Conservation (phyloP, 2,113 vertebrate species). For the Pyxicephalus adspersus region DNA sequence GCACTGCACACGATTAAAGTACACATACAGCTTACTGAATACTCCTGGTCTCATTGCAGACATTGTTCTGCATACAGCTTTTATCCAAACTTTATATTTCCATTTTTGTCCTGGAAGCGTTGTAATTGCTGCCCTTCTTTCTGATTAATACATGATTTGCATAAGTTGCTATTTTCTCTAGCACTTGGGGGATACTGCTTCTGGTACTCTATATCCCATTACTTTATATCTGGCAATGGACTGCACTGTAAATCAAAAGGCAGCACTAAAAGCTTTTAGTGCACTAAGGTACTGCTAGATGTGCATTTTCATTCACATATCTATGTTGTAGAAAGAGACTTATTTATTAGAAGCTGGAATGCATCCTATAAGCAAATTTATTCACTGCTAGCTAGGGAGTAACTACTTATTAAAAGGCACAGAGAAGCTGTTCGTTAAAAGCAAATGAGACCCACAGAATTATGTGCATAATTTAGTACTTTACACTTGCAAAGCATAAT, state of each 20-base stretch:
- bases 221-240: constrained; percentile 23
- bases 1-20: no score
- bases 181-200: constrained; percentile 4
- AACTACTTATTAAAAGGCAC: background rate
- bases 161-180: background rate
- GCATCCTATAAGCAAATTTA: background rate
- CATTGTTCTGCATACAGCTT: no score
- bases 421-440: background rate
- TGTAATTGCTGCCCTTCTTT: background rate
- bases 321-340: background rate
- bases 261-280: constrained; percentile 45
- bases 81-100: background rate
- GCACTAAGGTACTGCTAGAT: constrained; percentile 22
- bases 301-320: constrained; percentile 17
- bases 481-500: no score
- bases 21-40: no score
- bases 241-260: constrained; percentile 24
- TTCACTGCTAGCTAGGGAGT: background rate
- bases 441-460: no score
- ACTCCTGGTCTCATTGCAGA: no score
- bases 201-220: constrained; percentile 30
- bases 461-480: no score
- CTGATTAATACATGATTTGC: constrained; percentile 35
- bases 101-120: background rate
- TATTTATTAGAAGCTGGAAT: background rate